A percentile compares a stretch with the other conserved stretches of the same genome.
These are phyloP conservation scores for Nettapus auritus DNA, from an alignment of 2,113 vertebrate genomes.

Conservation along the genomic window DNA sequence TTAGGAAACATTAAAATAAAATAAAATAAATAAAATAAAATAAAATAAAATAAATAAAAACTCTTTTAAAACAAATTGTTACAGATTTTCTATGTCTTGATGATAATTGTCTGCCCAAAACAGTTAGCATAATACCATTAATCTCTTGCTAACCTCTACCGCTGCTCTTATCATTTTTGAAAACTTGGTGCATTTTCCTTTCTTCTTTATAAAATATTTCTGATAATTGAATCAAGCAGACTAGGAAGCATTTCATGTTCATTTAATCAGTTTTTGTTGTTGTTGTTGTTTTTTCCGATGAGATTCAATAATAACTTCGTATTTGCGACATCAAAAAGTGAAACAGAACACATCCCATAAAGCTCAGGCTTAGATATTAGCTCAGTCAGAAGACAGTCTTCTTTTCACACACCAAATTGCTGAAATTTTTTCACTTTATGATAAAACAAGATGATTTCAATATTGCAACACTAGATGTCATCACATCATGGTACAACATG, in stretches of 20 bases:
- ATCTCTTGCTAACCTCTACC: background rate
- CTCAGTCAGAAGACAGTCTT: background rate
- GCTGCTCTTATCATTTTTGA: background rate
- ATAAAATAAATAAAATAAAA: too few species aligned
- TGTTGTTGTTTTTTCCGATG: background rate
- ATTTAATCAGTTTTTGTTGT: background rate
- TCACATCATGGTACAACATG: slow-evolving; percentile 60
- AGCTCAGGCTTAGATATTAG: background rate
- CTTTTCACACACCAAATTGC: background rate
- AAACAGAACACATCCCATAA: background rate
- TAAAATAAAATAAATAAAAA: too few species aligned
- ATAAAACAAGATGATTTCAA: slow-evolving; percentile 30
- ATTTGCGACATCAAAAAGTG: background rate
- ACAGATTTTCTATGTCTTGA: background rate
- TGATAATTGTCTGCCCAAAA: background rate
- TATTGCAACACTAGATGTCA: slow-evolving; percentile 71
- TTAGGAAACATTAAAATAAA: background rate
- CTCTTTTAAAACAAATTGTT: background rate
- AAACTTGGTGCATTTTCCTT: background rate
- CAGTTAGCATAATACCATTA: fast-evolving
- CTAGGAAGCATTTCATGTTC: background rate
- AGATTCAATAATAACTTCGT: background rate
- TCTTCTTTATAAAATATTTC: background rate
- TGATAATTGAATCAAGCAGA: background rate
- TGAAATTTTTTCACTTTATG: background rate